Conservation (phyloP, 1,140 invertebrate species). For the Eurosta solidaginis region DNA sequence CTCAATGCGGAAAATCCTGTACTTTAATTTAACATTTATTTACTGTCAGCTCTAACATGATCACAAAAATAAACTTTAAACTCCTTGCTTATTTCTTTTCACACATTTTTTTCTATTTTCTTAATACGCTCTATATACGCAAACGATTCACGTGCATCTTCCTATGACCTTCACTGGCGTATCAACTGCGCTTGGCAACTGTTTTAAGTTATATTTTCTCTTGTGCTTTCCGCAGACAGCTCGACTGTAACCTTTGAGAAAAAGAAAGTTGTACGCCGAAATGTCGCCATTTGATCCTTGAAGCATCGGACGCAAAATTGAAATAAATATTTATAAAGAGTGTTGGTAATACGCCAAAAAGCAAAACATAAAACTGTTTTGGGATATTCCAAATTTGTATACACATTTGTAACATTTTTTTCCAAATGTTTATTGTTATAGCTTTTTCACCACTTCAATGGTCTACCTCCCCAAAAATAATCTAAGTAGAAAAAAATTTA, state of each 20-base stretch:
- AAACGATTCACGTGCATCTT: not conserved
- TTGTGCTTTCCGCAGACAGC: not conserved
- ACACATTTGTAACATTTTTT: not conserved
- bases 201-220: not conserved
- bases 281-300: not conserved
- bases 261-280: not conserved
- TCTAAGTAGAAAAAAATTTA: not conserved
- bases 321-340: not conserved
- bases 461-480: not conserved
- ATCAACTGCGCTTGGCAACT: not conserved
- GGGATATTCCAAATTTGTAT: not conserved
- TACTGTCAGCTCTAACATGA: no score
- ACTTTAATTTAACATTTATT: no score
- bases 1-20: no score
- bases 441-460: not conserved
- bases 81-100: no score
- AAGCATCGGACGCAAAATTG: not conserved
- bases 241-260: not conserved
- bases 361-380: not conserved
- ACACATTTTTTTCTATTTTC: not conserved
- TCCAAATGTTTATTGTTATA: not conserved
- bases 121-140: not conserved
- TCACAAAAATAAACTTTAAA: no score
- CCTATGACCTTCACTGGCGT: not conserved
- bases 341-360: conserved; percentile 8